Base-by-base conservation (phyloP, 2,888 invertebrate genomes). In the Metalampra italica region DNA sequence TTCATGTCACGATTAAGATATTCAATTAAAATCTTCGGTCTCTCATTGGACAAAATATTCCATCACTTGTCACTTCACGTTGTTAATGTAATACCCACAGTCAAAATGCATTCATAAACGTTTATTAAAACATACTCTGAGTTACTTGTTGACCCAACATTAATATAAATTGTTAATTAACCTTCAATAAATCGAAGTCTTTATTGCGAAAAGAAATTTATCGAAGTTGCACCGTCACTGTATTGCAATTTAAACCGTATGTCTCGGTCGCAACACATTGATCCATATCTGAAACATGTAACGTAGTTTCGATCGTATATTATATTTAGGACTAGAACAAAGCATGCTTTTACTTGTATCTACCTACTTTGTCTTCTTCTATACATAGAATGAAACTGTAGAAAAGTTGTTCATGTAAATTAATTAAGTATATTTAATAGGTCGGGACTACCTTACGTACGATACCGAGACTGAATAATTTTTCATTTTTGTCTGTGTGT, bases 201-300 rank as follows among this genome's bases (percentile, higher is more conserved):
- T 75, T 71, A 75, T 75, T 75, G 74, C 78, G 68, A 79, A 79
- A 82, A 73, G 70, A 75, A 72, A 71, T 74, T 66, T 58, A 34
- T 57, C 51, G 57, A 76, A 73, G 48, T 48, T 72, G 81, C 81
- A 57, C 29, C 68, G 81, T 83, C 83, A 83, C 75, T 58, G 68
- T 51, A 58, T 47, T 75, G 82, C 79, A 82, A 84, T 84, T 83
- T 83, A 79, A 78, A 81, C 63, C 58, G 71, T 68, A 73, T 68
- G 75, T 69, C 68, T 72, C 66, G 58, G 58, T 44, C 61, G 64
- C 62, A 66, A 64, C 68, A 59, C 44, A 51, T 57, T 55, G 82
- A 82, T 82, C 65, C 59, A 62, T 75, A 83, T 83, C 82, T 69
- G 51, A 54, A 55, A 59, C 52, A 60, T 62, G 71, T 82, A 80